Evolutionary conservation across 2,888 invertebrate genomes (phyloP).

Genomic region (Tetramorium bicarinatum): DNA sequence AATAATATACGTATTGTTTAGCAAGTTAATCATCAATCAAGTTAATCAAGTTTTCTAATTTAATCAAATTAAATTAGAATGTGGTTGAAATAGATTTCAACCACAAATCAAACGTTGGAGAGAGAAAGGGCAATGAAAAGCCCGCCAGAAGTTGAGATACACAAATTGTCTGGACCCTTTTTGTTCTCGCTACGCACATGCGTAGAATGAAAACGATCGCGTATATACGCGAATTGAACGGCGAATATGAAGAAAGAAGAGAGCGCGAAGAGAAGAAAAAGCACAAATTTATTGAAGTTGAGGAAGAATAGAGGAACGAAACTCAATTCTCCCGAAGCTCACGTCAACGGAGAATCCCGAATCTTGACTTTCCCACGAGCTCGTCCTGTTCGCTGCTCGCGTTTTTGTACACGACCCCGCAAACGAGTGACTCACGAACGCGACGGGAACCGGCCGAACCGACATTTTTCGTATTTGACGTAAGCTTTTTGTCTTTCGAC

Average conservation of each 20-base stretch:
- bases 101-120: background rate
- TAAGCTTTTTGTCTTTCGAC: background rate
- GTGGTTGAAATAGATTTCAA: background rate
- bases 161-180: background rate
- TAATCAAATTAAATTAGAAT: background rate
- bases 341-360: background rate
- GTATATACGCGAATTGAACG: background rate
- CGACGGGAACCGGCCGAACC: background rate
- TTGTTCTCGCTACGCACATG: background rate
- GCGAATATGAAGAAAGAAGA: background rate
- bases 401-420: background rate
- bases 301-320: background rate
- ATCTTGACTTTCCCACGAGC: background rate
- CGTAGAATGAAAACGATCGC: background rate
- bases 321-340: background rate
- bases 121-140: background rate
- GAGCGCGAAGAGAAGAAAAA: background rate
- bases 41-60: background rate
- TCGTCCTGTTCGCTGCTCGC: background rate
- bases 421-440: background rate
- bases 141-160: background rate
- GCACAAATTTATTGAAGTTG: background rate
- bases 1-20: background rate
- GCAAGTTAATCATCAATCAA: background rate
- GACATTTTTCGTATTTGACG: conserved; percentile 12